Evolutionary conservation across 2,888 invertebrate species (phyloP).

Genomic region (Zygothrica quintamaculata): DNA sequence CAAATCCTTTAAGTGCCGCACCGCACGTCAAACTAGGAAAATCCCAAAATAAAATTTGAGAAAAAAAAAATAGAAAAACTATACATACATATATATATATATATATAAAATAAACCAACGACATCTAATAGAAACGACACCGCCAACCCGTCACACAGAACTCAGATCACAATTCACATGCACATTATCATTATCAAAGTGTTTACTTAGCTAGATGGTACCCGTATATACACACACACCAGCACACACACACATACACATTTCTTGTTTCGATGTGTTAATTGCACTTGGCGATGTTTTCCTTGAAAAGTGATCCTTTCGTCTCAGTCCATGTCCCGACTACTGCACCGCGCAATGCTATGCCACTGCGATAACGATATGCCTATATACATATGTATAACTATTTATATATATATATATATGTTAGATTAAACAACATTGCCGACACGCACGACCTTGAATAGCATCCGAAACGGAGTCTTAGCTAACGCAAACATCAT

Average conservation of each 20-base stretch:
- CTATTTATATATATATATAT: no score
- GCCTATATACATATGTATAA: no score
- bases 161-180: conserved; percentile 41
- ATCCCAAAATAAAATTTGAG: conserved; percentile 31
- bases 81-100: no score
- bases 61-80: conserved; percentile 6
- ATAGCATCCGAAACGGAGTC: conserved; percentile 15
- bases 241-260: conserved; percentile 33
- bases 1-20: conserved; percentile 64
- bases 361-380: conserved; percentile 56
- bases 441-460: conserved; percentile 63
- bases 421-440: conserved; percentile 67
- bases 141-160: conserved; percentile 44
- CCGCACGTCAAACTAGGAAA: conserved; percentile 59
- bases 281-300: conserved; percentile 79
- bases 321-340: conserved; percentile 28
- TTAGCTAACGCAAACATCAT: conserved; percentile 30
- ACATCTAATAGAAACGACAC: conserved; percentile 55
- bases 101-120: no score
- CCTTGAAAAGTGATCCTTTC: conserved; percentile 79
- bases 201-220: conserved; percentile 54
- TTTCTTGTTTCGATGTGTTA: conserved; percentile 65
- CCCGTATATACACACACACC: no score
- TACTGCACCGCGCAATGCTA: conserved; percentile 40
- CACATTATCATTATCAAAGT: conserved; percentile 75